Evolutionary conservation across 2,113 vertebrate species (phyloP).

Genomic region (Gymnobelideus leadbeateri): DNA sequence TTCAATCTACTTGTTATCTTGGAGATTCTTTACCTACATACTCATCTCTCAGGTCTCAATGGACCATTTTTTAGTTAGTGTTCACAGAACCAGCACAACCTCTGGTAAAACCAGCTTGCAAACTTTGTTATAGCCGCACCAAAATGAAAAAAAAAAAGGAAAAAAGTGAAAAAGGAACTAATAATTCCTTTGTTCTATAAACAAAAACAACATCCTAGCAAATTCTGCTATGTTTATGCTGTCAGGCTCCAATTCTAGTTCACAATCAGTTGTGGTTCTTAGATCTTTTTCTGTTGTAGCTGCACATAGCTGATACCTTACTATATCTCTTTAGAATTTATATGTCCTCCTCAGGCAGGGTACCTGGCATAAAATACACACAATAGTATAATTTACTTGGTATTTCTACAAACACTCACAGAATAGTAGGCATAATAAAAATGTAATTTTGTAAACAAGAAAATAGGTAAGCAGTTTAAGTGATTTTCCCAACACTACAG

Average conservation of each 20-base stretch:
- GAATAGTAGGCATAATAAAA: background rate
- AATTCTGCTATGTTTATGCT: constrained; percentile 43
- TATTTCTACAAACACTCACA: background rate
- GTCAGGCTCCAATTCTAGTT: constrained; percentile 38
- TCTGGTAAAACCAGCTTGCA: constrained; percentile 8
- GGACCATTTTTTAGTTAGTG: constrained; percentile 51
- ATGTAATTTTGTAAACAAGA: constrained; percentile 28
- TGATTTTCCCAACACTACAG: constrained; percentile 67
- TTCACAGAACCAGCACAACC: constrained; percentile 33
- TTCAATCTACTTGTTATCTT: constrained; percentile 39
- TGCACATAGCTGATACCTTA: constrained; percentile 48
- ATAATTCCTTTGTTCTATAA: background rate
- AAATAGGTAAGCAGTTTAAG: constrained; percentile 76
- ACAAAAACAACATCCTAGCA: background rate
- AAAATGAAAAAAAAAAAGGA: background rate
- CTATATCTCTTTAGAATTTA: constrained; percentile 58
- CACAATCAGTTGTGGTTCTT: constrained; percentile 1
- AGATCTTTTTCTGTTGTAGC: constrained; percentile 7
- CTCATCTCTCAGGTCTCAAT: constrained; percentile 13
- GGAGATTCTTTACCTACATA: constrained; percentile 33
- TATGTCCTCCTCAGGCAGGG: constrained; percentile 51
- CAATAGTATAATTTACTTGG: constrained; percentile 42
- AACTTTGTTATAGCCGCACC: background rate
- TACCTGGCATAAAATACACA: constrained; percentile 53
- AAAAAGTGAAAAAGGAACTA: background rate